Evolutionary conservation across 2,888 invertebrate genomes (phyloP), one percentile per base, ranked within the genome.

Genomic region (Polietes domitor): DNA sequence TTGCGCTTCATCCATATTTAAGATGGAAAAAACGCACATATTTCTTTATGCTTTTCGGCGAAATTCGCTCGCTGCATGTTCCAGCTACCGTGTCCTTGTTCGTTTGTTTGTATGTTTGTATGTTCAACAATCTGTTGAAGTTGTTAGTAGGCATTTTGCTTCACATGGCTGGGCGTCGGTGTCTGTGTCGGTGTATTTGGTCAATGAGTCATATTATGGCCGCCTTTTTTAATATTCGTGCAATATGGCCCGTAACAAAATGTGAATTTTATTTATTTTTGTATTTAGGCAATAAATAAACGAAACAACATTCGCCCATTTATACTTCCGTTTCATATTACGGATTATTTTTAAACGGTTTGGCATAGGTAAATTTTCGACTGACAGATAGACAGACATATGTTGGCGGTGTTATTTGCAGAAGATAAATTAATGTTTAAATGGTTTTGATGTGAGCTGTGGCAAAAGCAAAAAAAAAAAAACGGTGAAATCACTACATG

Each of bases 171-270:
- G 10, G 26, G 10, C 10, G 26, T 26, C 12, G 24, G 26, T 58
- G 12, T 21, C 0, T 43, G 10, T 68, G 43, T 17, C 10, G 37
- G 41, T 41, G 41, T 32, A 26, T 43, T 15, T 68, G 68, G 47
- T 43, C 68, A 68, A 68, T 26, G 43, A 68, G 68, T 68, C 47
- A 47, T 68, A 47, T 24, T 47, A 53, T n/a, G 19, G 41, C 21
- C 24, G 21, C 43, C 17, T 19, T 65, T 43, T 50, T 50, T 50
- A n/a, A 21, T 53, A 68, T 19, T 68, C 43, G 21, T 68, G 43
- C 43, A 21, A 68, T 68, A 68, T 68, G 47, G 24, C 19, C 68
- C 43, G 47, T 43, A 47, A 53, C 21, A 53, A 68, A 68, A 68
- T 68, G 6, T 47, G 43, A 47, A 43, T 24, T 68, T 43, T 68